Evolutionary conservation across 1,140 invertebrate genomes (phyloP).

Genomic region (Neocloeon triangulifer): DNA sequence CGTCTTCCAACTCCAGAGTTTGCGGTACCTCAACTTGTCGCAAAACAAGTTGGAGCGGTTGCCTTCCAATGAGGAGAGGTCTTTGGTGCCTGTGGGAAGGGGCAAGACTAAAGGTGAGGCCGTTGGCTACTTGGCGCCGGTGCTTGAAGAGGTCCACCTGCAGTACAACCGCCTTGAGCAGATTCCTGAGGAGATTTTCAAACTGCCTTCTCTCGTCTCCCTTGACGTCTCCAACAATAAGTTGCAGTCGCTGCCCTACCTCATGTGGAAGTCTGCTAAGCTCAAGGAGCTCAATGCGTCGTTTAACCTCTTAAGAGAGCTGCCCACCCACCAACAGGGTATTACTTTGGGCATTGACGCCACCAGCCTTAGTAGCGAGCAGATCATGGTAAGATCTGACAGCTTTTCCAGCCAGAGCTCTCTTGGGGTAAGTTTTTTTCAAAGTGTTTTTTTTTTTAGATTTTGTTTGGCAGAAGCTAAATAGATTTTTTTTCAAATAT

Average conservation of each 20-base stretch:
- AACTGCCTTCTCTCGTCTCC: slow-evolving; percentile 50
- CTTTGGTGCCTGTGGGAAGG: slow-evolving; percentile 7
- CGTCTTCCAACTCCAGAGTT: slow-evolving; percentile 61
- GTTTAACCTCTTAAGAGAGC: slow-evolving; percentile 65
- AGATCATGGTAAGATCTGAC: too few relatives aligned
- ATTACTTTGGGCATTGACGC: too few relatives aligned
- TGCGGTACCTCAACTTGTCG: slow-evolving; percentile 62
- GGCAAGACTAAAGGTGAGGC: neutral
- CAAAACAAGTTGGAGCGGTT: slow-evolving; percentile 68
- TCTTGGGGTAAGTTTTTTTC: too few relatives aligned
- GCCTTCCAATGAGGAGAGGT: slow-evolving; percentile 22
- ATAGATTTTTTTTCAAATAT: too few relatives aligned
- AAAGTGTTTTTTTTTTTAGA: too few relatives aligned
- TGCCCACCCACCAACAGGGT: slow-evolving; percentile 53
- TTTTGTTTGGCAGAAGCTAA: too few relatives aligned
- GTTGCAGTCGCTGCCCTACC: slow-evolving; percentile 58
- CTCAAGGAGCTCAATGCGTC: slow-evolving; percentile 77
- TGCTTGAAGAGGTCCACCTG: slow-evolving; percentile 67
- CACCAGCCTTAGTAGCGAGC: too few relatives aligned
- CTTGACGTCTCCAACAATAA: slow-evolving; percentile 90
- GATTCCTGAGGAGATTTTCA: slow-evolving; percentile 59
- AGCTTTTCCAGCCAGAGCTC: too few relatives aligned
- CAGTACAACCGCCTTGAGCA: slow-evolving; percentile 61
- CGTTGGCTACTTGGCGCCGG: slow-evolving; percentile 37
- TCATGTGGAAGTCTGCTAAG: slow-evolving; percentile 75